Conservation (phyloP, 53 echinoderm and acorn worm genomes). For the Pentamera pediparva region DNA sequence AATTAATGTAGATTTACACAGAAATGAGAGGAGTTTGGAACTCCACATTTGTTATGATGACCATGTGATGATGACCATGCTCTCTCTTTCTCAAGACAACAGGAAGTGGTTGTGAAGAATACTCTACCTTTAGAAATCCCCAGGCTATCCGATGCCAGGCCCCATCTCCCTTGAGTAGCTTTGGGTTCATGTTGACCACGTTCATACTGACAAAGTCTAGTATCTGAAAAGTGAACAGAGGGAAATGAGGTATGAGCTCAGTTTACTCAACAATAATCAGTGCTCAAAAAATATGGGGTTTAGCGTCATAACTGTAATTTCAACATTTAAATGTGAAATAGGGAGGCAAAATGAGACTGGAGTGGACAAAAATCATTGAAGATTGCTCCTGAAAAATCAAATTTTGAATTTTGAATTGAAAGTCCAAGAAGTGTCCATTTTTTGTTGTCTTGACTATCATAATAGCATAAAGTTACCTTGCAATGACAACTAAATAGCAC, state of each 20-base stretch:
- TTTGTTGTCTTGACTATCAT: too few relatives aligned
- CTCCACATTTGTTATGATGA: too few relatives aligned
- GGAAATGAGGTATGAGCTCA: neutral
- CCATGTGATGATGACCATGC: neutral
- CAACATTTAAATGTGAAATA: too few relatives aligned
- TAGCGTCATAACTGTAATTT: neutral
- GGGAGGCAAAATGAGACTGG: too few relatives aligned
- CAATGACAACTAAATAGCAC: too few relatives aligned
- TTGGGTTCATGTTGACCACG: constrained; percentile 54
- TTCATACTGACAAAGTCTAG: constrained; percentile 97
- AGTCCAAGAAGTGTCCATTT: too few relatives aligned
- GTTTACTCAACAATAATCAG: neutral
- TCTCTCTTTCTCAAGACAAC: neutral
- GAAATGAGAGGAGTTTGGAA: too few relatives aligned
- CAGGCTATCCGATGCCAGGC: constrained; percentile 98
- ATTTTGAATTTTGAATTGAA: too few relatives aligned
- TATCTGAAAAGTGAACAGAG: constrained; percentile 68
- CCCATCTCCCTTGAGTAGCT: constrained; percentile 51
- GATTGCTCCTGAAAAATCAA: too few relatives aligned
- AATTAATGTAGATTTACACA: too few relatives aligned
- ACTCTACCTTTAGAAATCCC: constrained; percentile 88
- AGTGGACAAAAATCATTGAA: too few relatives aligned
- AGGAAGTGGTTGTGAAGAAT: neutral
- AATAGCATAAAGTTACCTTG: too few relatives aligned
- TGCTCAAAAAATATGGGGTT: neutral